phyloP scores from a whole-genome alignment of 2,888 invertebrate species.

The Mycalesis mineus region DNA sequence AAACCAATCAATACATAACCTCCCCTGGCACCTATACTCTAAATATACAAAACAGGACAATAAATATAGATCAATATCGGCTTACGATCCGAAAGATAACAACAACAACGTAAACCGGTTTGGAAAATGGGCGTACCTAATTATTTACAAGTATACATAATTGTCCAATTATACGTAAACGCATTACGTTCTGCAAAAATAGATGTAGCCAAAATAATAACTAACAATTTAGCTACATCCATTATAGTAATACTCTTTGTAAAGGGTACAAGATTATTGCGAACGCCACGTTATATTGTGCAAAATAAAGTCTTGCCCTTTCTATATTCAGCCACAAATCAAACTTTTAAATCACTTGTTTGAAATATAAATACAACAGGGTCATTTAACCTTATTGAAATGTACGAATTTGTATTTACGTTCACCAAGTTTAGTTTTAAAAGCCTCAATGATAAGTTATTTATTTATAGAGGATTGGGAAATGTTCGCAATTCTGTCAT shows the following conservation, averaged over 20 bases:
- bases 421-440: no score
- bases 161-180: background rate
- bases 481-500: no score
- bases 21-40: background rate
- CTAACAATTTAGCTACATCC: background rate
- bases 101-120: background rate
- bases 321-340: no score
- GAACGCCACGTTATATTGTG: no score
- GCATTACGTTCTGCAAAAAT: background rate
- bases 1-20: background rate
- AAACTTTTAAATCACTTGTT: no score
- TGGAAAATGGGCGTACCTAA: background rate
- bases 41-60: background rate
- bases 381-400: no score
- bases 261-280: no score
- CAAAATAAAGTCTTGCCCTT: background rate
- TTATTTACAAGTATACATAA: background rate
- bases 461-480: no score
- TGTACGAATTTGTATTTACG: no score
- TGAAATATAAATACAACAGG: no score
- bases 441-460: no score
- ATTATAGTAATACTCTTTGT: background rate
- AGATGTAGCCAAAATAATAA: background rate
- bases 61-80: constrained; percentile 1
- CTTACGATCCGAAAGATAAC: background rate